Conservation (phyloP, 2,797 vertebrate species). For the Oceanodroma leucorhoa region DNA sequence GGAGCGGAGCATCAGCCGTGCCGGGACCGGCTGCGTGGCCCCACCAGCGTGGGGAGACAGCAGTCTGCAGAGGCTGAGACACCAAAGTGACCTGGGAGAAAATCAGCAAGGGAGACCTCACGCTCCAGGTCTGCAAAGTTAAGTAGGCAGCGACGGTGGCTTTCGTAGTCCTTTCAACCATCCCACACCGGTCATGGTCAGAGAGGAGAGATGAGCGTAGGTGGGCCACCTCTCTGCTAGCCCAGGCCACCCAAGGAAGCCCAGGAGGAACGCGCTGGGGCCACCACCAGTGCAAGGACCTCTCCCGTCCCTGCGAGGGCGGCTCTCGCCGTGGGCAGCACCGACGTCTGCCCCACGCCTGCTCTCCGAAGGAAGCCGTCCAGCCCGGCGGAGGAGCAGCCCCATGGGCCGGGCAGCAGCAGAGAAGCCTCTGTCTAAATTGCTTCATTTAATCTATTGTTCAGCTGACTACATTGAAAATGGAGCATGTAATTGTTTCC, state of each 20-base stretch:
- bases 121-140: neutral
- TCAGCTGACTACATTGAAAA: conserved; percentile 66
- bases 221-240: neutral
- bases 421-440: conserved; percentile 28
- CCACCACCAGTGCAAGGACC: neutral
- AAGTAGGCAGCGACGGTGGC: fast-evolving
- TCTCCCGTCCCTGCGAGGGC: fast-evolving
- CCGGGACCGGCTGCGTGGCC: fast-evolving
- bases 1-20: fast-evolving
- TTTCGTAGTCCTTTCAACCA: neutral
- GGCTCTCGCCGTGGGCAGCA: fast-evolving
- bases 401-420: neutral
- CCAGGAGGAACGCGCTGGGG: fast-evolving
- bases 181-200: fast-evolving
- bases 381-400: neutral
- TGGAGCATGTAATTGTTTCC: conserved; percentile 74
- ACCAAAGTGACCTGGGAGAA: neutral
- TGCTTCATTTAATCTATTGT: conserved; percentile 71
- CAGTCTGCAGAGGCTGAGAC: too few species aligned
- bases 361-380: neutral
- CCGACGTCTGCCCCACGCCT: neutral
- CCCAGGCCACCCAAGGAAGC: neutral
- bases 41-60: neutral
- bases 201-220: fast-evolving
- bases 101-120: neutral